These are phyloP conservation scores for Sphaerophoria rueppellii DNA, from an alignment of 2,888 invertebrate genomes.

Conservation along the genomic window DNA sequence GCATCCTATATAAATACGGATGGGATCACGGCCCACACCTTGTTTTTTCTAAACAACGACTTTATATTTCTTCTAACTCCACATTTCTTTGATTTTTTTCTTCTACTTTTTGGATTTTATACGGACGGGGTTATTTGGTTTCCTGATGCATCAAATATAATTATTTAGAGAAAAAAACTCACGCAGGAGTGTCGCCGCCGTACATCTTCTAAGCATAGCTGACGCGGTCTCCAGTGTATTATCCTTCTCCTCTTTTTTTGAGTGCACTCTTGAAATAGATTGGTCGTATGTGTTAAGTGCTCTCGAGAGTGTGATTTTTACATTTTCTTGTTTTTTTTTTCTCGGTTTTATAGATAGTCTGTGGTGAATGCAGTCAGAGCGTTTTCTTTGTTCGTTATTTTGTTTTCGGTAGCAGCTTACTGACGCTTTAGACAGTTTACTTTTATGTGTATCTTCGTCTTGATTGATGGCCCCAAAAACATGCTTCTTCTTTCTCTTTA, in stretches of 20 bases:
- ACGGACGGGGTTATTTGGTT: slow-evolving; percentile 42
- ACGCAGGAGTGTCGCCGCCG: background rate
- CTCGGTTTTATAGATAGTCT: slow-evolving; percentile 18
- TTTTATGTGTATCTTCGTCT: slow-evolving; percentile 21
- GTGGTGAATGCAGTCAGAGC: slow-evolving; percentile 49
- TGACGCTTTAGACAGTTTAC: background rate
- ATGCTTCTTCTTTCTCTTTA: slow-evolving; percentile 25
- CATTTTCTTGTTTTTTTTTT: slow-evolving; percentile 7
- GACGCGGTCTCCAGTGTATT: slow-evolving; percentile 8
- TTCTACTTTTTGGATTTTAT: background rate
- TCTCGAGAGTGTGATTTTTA: slow-evolving; percentile 51
- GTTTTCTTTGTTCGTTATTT: slow-evolving; percentile 6
- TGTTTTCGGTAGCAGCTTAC: slow-evolving; percentile 1
- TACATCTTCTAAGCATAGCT: background rate
- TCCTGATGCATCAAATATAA: slow-evolving; percentile 20
- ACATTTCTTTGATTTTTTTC: slow-evolving; percentile 30
- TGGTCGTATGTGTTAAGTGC: slow-evolving; percentile 61
- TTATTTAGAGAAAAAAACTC: slow-evolving; percentile 24
- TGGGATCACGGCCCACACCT: no score
- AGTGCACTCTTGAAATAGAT: slow-evolving; percentile 62
- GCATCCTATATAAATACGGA: no score
- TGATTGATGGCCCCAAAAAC: slow-evolving; percentile 53
- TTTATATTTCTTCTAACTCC: background rate
- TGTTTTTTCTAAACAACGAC: no score
- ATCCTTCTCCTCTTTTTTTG: slow-evolving; percentile 49